phyloP scores from a whole-genome alignment of 2,888 invertebrate genomes.

The Melolontha melolontha region DNA sequence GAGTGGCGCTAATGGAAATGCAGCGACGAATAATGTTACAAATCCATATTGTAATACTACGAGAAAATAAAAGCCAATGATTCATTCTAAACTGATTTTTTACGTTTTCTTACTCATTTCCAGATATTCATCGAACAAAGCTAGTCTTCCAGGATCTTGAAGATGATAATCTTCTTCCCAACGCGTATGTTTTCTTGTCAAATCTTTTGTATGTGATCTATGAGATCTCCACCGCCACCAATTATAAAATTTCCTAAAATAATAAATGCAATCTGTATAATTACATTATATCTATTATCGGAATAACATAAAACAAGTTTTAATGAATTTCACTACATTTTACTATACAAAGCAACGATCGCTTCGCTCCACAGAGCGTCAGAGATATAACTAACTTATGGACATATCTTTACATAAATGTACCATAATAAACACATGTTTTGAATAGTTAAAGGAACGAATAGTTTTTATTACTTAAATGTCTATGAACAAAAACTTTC shows the following conservation, averaged over 20 bases:
- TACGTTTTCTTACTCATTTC: constrained; percentile 88
- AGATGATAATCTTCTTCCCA: constrained; percentile 98
- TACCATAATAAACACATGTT: too few relatives aligned
- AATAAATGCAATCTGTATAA: background rate
- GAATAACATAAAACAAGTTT: too few relatives aligned
- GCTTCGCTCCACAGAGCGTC: too few relatives aligned
- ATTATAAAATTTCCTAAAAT: constrained; percentile 81
- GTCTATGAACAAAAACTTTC: too few relatives aligned
- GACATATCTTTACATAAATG: too few relatives aligned
- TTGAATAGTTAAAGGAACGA: too few relatives aligned
- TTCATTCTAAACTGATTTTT: constrained; percentile 13
- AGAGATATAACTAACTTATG: too few relatives aligned
- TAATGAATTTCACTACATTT: too few relatives aligned
- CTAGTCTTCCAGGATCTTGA: constrained; percentile 88
- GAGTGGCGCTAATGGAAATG: constrained; percentile 95
- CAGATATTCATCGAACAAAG: constrained; percentile 95
- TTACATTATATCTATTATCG: background rate
- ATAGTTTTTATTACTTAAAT: too few relatives aligned
- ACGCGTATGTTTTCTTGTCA: constrained; percentile 78
- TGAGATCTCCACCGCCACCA: constrained; percentile 90
- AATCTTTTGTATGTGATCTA: constrained; percentile 80
- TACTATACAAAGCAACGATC: too few relatives aligned
- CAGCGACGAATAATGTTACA: constrained; percentile 96
- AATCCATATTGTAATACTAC: constrained; percentile 97
- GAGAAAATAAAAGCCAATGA: constrained; percentile 43